These are phyloP conservation scores for Cygnus buccinator DNA, from an alignment of 2,113 vertebrate species.

Conservation along the genomic window DNA sequence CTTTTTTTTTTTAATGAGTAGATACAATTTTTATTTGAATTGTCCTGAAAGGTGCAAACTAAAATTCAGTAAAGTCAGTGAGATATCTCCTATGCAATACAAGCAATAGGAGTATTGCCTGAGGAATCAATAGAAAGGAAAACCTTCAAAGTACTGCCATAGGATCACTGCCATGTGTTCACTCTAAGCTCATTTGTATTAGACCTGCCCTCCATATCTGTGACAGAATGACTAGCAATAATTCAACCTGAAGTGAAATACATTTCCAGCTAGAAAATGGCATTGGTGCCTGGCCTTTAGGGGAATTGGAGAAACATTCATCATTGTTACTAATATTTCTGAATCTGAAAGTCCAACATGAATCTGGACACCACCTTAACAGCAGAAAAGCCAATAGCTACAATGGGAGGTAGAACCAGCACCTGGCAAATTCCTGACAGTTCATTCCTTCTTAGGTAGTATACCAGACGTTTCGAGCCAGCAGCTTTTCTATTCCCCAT, in stretches of 20 bases:
- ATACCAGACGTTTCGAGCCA: background rate
- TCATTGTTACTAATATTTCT: background rate
- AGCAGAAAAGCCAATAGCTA: background rate
- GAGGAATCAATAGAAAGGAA: background rate
- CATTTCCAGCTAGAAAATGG: background rate
- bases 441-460: background rate
- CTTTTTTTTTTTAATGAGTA: background rate
- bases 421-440: background rate
- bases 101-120: background rate
- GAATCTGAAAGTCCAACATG: background rate
- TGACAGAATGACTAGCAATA: background rate
- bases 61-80: background rate
- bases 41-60: background rate
- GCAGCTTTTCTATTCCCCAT: background rate
- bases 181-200: background rate
- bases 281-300: background rate
- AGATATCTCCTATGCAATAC: background rate
- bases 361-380: background rate
- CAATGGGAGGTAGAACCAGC: background rate
- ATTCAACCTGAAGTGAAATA: background rate
- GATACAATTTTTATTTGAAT: background rate
- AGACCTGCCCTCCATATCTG: background rate
- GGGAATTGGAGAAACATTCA: background rate
- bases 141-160: background rate
- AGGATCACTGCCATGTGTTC: background rate